phyloP scores from a whole-genome alignment of 2,113 vertebrate genomes.

The Eublepharis macularius region DNA sequence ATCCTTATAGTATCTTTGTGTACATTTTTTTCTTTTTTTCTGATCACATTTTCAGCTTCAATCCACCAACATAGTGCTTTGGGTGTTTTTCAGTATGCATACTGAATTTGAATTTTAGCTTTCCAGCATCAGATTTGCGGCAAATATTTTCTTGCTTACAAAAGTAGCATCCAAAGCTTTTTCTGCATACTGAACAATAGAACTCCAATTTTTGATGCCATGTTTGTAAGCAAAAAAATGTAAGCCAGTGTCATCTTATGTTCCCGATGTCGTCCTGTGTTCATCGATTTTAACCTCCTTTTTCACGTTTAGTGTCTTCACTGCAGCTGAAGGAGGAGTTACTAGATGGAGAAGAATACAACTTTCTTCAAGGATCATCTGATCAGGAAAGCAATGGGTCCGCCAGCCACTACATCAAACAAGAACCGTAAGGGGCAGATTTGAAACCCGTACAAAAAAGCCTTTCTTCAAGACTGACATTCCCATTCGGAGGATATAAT shows the following conservation, averaged over 20 bases:
- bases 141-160: not conserved
- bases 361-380: slow-evolving; percentile 91
- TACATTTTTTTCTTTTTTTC: not conserved
- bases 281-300: not conserved
- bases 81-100: not conserved
- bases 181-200: too few relatives aligned
- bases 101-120: not conserved
- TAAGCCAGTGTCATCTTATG: too few relatives aligned
- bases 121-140: not conserved
- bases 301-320: slow-evolving; percentile 80
- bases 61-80: not conserved
- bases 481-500: slow-evolving; percentile 53
- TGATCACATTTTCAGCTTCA: not conserved
- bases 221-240: too few relatives aligned
- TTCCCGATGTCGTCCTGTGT: not conserved
- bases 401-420: slow-evolving; percentile 96
- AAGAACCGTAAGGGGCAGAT: slow-evolving; percentile 84
- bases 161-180: not conserved
- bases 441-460: slow-evolving; percentile 49
- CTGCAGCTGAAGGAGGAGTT: slow-evolving; percentile 92
- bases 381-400: slow-evolving; percentile 97
- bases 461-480: slow-evolving; percentile 69
- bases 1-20: not conserved
- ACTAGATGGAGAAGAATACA: slow-evolving; percentile 90
- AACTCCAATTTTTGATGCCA: too few relatives aligned